These are phyloP conservation scores for Typhlichthys eigenmanni DNA, from an alignment of 2,797 vertebrate species.

Conservation along the genomic window DNA sequence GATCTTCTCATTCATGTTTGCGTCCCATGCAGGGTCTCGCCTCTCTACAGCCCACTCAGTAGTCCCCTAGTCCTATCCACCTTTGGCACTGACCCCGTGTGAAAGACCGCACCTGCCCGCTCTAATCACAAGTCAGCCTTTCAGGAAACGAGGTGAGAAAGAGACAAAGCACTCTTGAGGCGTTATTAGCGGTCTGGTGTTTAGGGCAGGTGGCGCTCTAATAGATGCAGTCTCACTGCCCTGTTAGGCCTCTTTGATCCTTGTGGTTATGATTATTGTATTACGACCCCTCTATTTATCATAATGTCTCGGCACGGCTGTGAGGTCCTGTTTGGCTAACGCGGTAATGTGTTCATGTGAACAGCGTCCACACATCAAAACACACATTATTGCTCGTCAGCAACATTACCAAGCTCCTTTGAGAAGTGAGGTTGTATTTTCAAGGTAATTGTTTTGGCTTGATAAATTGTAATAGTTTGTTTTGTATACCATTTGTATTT, in stretches of 20 bases:
- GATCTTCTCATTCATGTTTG: background rate
- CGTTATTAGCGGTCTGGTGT: constrained; percentile 39
- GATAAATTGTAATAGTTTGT: too few relatives aligned
- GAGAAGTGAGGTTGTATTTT: too few relatives aligned
- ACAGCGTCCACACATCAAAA: too few relatives aligned
- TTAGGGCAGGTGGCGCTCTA: constrained; percentile 23
- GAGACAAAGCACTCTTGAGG: constrained; percentile 31
- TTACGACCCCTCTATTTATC: background rate
- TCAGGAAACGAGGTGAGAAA: constrained; percentile 28
- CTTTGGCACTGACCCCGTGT: constrained; percentile 31
- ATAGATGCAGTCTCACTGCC: background rate
- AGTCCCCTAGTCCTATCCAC: constrained; percentile 12
- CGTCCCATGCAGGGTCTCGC: too few relatives aligned
- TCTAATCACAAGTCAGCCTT: constrained; percentile 27
- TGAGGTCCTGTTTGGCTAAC: too few relatives aligned
- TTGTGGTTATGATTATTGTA: background rate
- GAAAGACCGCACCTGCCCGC: constrained; percentile 44
- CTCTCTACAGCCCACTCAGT: constrained; percentile 2
- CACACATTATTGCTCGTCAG: too few relatives aligned
- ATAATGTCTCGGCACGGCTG: too few relatives aligned
- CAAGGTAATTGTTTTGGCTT: too few relatives aligned
- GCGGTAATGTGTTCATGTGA: too few relatives aligned
- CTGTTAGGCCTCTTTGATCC: background rate
- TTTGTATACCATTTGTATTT: too few relatives aligned
- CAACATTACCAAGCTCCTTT: too few relatives aligned